These are phyloP conservation scores for Puffinus mauretanicus DNA, from an alignment of 2,113 vertebrate species.

Conservation along the genomic window DNA sequence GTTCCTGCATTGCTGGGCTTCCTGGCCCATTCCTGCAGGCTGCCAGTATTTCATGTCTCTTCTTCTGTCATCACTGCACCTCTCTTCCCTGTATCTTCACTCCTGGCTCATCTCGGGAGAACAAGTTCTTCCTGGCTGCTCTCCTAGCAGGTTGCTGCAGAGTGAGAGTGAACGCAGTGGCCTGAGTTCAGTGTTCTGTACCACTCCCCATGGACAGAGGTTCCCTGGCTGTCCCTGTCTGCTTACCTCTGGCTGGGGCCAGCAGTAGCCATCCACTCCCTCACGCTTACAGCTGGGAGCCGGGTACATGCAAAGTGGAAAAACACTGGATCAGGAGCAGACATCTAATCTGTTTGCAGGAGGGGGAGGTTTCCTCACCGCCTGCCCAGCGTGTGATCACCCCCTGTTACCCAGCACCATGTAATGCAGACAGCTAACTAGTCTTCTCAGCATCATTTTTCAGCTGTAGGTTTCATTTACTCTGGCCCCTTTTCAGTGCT, in stretches of 20 bases:
- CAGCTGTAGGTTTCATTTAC: neutral
- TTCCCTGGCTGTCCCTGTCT: neutral
- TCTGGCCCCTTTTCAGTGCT: neutral
- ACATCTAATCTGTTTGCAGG: neutral
- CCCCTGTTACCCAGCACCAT: neutral
- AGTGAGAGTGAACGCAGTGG: neutral
- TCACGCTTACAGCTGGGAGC: neutral
- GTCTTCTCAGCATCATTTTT: neutral
- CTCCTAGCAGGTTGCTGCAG: neutral
- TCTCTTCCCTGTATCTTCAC: neutral
- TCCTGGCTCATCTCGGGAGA: neutral
- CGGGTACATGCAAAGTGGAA: neutral
- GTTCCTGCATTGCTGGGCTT: neutral
- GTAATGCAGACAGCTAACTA: neutral
- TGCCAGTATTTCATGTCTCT: neutral
- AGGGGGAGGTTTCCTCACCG: neutral
- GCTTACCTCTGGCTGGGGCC: neutral
- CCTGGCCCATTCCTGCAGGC: neutral
- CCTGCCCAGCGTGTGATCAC: neutral
- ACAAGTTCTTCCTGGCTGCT: neutral
- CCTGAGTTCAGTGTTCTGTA: neutral
- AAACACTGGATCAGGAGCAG: neutral
- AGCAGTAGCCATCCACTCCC: neutral
- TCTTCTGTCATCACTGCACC: neutral
- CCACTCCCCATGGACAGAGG: neutral